Evolutionary conservation across 64 coral and sea anemone genomes (phyloP).

Genomic region (Pocillopora damicornis): DNA sequence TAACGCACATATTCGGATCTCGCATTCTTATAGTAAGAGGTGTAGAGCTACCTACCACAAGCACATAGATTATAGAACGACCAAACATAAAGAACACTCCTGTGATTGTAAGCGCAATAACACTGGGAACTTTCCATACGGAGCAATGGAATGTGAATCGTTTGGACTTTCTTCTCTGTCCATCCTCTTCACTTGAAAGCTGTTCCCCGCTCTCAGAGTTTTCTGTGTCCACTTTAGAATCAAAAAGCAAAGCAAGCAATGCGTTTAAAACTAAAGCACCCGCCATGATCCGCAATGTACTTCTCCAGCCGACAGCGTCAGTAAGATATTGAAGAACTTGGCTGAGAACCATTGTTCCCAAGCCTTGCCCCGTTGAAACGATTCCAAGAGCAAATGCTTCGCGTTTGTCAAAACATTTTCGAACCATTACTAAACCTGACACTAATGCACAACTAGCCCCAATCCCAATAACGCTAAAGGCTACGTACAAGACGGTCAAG

Average conservation of each 20-base stretch:
- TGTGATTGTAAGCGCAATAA: not conserved
- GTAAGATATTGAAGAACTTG: slow-evolving; percentile 15
- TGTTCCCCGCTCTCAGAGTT: not conserved
- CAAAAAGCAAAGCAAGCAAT: not conserved
- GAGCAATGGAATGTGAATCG: not conserved
- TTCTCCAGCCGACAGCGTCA: not conserved
- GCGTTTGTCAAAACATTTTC: slow-evolving; percentile 41
- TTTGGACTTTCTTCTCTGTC: not conserved
- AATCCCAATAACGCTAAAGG: slow-evolving; percentile 26
- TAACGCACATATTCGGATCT: not conserved
- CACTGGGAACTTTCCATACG: not conserved
- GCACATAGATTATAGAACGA: not conserved
- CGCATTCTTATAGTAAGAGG: not conserved
- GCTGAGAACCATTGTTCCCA: slow-evolving; percentile 33
- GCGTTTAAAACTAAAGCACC: not conserved
- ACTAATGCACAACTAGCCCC: slow-evolving; percentile 22
- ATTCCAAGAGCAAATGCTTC: slow-evolving; percentile 41
- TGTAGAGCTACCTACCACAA: not conserved
- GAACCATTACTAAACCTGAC: slow-evolving; percentile 15
- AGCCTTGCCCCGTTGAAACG: slow-evolving; percentile 43
- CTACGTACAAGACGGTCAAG: not conserved
- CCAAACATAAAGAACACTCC: not conserved
- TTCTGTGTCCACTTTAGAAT: not conserved
- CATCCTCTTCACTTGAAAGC: not conserved
- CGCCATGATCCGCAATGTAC: slow-evolving; percentile 2